Conservation (phyloP, 2,113 vertebrate genomes). For the Polypterus senegalus region DNA sequence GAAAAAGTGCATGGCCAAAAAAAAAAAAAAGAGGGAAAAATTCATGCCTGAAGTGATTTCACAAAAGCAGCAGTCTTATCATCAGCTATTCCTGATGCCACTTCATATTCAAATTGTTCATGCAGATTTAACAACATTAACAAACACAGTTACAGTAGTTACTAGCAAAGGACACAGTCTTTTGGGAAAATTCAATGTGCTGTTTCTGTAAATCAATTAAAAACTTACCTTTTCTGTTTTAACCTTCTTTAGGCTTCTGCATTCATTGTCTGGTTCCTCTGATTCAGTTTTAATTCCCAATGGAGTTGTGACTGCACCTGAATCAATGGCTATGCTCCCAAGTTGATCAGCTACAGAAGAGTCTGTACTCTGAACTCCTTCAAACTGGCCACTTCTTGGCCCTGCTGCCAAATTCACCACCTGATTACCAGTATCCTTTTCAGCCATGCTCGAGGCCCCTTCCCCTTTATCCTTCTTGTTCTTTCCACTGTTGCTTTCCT, state of each 20-base stretch:
- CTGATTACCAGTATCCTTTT: conserved; percentile 75
- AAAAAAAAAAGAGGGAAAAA: no score
- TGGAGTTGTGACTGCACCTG: conserved; percentile 76
- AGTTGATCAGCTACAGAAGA: conserved; percentile 73
- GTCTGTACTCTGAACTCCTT: conserved; percentile 70
- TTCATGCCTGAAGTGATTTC: no score
- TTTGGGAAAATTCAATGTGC: no score
- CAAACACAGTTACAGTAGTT: no score
- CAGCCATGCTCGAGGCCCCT: conserved; percentile 53
- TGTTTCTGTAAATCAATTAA: no score
- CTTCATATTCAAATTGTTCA: no score
- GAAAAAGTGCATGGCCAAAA: no score
- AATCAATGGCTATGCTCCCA: conserved; percentile 88
- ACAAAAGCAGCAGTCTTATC: no score
- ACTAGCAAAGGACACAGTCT: no score
- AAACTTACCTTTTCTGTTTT: conserved; percentile 92
- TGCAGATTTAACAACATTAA: no score
- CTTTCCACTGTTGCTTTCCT: conserved; percentile 78
- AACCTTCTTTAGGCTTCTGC: conserved; percentile 84
- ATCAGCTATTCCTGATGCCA: no score
- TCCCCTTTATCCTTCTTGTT: conserved; percentile 93
- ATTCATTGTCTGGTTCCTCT: conserved; percentile 84
- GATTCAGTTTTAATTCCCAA: conserved; percentile 82
- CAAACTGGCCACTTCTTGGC: conserved; percentile 70
- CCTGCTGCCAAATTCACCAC: conserved; percentile 72